Conservation (phyloP, 2,888 invertebrate genomes). For the Rotaria magnacalcarata region DNA sequence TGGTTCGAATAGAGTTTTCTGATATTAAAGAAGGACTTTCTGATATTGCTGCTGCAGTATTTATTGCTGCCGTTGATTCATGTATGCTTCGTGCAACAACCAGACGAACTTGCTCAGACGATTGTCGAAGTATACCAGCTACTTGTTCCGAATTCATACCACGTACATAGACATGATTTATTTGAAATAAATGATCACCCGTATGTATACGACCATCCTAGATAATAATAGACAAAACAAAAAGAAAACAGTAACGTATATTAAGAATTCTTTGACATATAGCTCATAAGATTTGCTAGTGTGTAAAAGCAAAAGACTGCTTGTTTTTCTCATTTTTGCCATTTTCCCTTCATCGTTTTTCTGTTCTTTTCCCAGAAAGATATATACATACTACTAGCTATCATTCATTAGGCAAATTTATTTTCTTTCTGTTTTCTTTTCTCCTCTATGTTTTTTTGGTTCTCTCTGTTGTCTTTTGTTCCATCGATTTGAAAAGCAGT, state of each 20-base stretch:
- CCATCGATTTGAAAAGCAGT: background rate
- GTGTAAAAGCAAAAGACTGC: background rate
- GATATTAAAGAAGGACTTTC: background rate
- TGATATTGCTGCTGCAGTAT: background rate
- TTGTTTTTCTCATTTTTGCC: slow-evolving; percentile 13
- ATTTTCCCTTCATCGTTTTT: background rate
- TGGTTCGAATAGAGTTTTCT: background rate
- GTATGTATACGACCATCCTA: slow-evolving; percentile 89
- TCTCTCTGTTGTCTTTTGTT: background rate
- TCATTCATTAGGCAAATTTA: slow-evolving; percentile 29
- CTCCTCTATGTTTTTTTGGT: slow-evolving; percentile 3
- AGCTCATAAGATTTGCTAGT: background rate
- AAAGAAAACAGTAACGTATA: background rate
- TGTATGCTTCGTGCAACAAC: slow-evolving; percentile 41
- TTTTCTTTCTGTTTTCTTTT: background rate
- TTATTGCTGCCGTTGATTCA: slow-evolving; percentile 13
- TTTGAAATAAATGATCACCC: slow-evolving; percentile 92
- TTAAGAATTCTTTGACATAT: background rate
- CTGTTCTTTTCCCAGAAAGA: background rate
- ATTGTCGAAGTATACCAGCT: slow-evolving; percentile 76
- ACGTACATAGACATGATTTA: slow-evolving; percentile 78
- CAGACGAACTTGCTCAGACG: slow-evolving; percentile 39
- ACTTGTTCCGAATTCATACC: slow-evolving; percentile 92
- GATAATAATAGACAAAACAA: slow-evolving; percentile 46
- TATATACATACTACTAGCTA: slow-evolving; percentile 22